Percentiles rank a stretch among this genome's conserved stretches.
phyloP scores from a whole-genome alignment of 2,113 vertebrate species.

The Rhea americana region DNA sequence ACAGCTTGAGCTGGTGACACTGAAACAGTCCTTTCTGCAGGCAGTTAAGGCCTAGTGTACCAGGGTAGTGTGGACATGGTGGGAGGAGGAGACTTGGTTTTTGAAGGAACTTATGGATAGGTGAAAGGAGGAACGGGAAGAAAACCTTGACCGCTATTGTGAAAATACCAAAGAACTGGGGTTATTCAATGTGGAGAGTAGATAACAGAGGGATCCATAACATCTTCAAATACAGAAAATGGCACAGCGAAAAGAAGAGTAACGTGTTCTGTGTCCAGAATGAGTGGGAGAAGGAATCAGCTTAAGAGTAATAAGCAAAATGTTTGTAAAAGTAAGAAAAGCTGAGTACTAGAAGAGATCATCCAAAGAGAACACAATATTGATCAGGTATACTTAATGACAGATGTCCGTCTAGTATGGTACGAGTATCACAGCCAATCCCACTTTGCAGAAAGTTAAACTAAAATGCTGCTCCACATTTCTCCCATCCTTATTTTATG shows the following conservation, averaged over 20 bases:
- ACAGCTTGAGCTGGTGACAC: neutral
- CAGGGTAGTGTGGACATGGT: neutral
- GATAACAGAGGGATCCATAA: neutral
- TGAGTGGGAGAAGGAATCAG: neutral
- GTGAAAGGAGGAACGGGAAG: neutral
- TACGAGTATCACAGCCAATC: neutral
- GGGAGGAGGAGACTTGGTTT: neutral
- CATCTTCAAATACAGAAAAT: neutral
- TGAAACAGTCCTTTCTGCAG: neutral
- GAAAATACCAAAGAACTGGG: neutral
- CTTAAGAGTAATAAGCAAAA: neutral
- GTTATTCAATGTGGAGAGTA: neutral
- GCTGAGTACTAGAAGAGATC: neutral
- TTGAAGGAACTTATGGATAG: neutral
- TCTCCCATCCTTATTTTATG: neutral
- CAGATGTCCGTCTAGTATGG: neutral
- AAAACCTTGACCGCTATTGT: neutral
- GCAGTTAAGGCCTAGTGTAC: neutral
- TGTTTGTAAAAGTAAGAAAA: neutral
- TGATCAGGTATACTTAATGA: neutral
- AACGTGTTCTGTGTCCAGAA: neutral
- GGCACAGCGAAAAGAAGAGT: neutral
- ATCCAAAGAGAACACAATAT: neutral
- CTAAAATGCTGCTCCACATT: neutral
- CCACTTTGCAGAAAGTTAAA: neutral